A percentile compares a stretch with the other conserved stretches of the same genome.
Evolutionary conservation across 2,797 vertebrate genomes (phyloP).

Genomic region (Sebastes kiyomatsui): DNA sequence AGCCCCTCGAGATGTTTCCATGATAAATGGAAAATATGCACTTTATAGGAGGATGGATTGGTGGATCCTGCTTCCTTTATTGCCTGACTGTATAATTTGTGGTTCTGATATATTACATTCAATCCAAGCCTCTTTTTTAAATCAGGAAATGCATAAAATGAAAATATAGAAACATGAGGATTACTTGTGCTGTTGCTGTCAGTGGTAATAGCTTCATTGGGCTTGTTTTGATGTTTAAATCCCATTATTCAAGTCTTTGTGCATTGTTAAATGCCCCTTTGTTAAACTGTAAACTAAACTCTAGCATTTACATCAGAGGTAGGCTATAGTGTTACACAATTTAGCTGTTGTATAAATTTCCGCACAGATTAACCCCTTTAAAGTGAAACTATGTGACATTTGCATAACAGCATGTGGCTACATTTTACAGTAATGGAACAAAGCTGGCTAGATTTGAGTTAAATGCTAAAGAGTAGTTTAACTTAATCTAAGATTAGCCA

Average conservation of each 20-base stretch:
- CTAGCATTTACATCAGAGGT: background rate
- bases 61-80: background rate
- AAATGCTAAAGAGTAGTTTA: background rate
- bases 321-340: background rate
- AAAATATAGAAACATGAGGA: background rate
- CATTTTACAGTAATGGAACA: background rate
- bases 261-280: background rate
- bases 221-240: background rate
- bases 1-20: background rate
- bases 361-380: background rate
- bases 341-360: background rate
- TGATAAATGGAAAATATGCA: background rate
- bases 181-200: background rate
- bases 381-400: background rate
- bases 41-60: background rate
- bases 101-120: background rate
- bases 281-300: background rate
- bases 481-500: background rate
- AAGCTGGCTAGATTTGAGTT: background rate
- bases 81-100: background rate
- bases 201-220: background rate
- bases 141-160: background rate
- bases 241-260: background rate
- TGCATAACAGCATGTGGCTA: background rate
- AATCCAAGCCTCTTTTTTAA: background rate